phyloP scores from a whole-genome alignment of 1,140 invertebrate genomes.

The Arion vulgaris region DNA sequence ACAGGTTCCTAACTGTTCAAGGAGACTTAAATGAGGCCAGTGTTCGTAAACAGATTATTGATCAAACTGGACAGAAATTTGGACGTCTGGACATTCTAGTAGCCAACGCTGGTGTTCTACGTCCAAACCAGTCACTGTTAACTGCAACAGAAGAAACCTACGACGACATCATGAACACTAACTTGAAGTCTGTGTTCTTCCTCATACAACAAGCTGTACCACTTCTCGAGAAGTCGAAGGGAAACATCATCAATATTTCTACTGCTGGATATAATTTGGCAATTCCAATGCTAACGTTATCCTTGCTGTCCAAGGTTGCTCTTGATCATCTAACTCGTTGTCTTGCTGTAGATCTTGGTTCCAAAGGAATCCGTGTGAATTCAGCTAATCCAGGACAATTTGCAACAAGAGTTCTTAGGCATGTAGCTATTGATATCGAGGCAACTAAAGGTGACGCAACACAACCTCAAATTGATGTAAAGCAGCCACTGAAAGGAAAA shows the following conservation, averaged over 20 bases:
- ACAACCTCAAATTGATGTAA: no score
- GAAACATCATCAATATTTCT: no score
- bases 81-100: constrained; percentile 14
- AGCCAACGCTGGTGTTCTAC: constrained; percentile 6
- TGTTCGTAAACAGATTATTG: background rate
- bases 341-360: no score
- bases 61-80: background rate
- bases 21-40: background rate
- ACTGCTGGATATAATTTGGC: no score
- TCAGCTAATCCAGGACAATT: background rate
- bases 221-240: no score
- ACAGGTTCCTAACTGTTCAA: background rate
- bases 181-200: no score
- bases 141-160: background rate
- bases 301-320: background rate
- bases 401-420: background rate
- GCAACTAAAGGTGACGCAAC: background rate
- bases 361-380: background rate
- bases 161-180: background rate
- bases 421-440: background rate
- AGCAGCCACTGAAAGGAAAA: background rate
- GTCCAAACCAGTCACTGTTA: background rate
- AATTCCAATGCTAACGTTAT: background rate
- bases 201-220: no score
- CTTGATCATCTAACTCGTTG: no score